Conservation (phyloP, 2,797 vertebrate genomes). For the Pseudochromis fuscus region DNA sequence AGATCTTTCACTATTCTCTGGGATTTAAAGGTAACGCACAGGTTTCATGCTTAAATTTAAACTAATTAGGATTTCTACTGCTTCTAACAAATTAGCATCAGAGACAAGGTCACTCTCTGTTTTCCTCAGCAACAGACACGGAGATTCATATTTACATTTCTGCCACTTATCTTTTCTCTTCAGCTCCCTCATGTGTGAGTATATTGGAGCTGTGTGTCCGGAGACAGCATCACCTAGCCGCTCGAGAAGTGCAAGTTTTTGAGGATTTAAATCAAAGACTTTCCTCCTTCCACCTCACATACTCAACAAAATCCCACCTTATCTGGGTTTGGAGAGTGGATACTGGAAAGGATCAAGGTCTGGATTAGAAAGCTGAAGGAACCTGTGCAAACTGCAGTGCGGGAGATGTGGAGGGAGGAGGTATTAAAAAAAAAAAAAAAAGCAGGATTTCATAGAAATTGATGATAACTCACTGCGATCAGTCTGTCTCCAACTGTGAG, state of each 20-base stretch:
- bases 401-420: constrained; percentile 20
- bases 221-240: constrained; percentile 44
- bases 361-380: constrained; percentile 54
- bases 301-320: constrained; percentile 58
- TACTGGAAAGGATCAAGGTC: constrained; percentile 49
- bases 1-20: constrained; percentile 25
- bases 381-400: constrained; percentile 32
- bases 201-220: constrained; percentile 13
- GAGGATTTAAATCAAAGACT: constrained; percentile 51
- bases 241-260: constrained; percentile 26
- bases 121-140: neutral
- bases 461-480: constrained; percentile 90
- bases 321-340: constrained; percentile 53
- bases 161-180: constrained; percentile 28
- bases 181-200: neutral
- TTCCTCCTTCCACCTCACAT: constrained; percentile 42
- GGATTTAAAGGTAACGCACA: constrained; percentile 35
- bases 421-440: constrained; percentile 3
- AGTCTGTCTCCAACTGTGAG: constrained; percentile 93
- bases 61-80: constrained; percentile 39
- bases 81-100: constrained; percentile 43
- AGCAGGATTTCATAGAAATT: constrained; percentile 31
- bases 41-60: constrained; percentile 42
- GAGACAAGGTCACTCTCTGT: constrained; percentile 20
- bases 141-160: constrained; percentile 28